Evolutionary conservation across 2,797 vertebrate species (phyloP), one percentile per base, ranked within the genome.

Genomic region (Hippoglossus hippoglossus): DNA sequence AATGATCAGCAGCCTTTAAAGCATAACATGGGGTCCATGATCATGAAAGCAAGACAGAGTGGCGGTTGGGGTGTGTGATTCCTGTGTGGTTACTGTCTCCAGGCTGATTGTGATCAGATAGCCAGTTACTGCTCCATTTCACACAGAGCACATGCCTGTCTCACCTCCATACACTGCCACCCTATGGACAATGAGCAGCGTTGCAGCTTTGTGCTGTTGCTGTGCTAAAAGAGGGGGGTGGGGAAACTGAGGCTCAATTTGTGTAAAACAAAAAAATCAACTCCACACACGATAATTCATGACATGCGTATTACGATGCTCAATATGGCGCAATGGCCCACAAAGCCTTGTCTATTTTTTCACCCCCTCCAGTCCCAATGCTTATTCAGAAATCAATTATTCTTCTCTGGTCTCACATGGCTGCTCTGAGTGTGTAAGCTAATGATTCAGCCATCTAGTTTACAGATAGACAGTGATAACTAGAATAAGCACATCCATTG

Each of bases 101-200:
- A 28, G 79, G 68, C 82, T 90, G 80, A 90, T 39, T 90, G 73
- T 87, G 80, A 70, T 85, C 87, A 81, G 84, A 87, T 85, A 87
- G 82, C 83, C 84, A 75, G 70, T 57, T 60, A 87, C 86, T 89
- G 86, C 88, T 90, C 80, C 75, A 83, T 83, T 88, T 86, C 77
- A 85, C 81, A 75, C 75, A 80, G 59, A 83, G 81, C 84, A 89
- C 82, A 87, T 82, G 80, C 79, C 81, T n/a, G 80, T 88, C 83
- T 86, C 55, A 84, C 90, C 91, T 89, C 87, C 88, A 81, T 53
- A 83, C 73, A 84, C 89, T 93, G 93, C 94, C 94, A 93, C 92
- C 94, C 75, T 60, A 92, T 94, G 94, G 94, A 88, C 86, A 80
- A 25, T 10, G 44, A 55, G 71, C 3, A 54, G n/a, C 87, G 82